A percentile compares a stretch with the other conserved stretches of the same genome.
These are phyloP conservation scores for Theocolax elegans DNA, from an alignment of 1,140 invertebrate genomes.

Conservation along the genomic window DNA sequence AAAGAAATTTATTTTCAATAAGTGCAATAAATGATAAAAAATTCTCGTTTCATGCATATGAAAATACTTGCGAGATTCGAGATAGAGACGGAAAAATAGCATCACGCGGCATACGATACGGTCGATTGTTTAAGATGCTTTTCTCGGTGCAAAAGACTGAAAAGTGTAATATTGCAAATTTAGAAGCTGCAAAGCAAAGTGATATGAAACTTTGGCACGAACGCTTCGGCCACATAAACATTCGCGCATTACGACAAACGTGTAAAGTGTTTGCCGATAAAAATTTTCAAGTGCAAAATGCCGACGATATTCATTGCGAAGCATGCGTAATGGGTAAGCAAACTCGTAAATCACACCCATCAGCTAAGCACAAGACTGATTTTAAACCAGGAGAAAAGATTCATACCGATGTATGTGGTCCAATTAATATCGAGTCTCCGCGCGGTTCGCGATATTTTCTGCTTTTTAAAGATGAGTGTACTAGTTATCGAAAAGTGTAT, in stretches of 20 bases:
- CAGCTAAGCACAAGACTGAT: not conserved
- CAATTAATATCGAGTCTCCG: not conserved
- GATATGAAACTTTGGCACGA: too few relatives aligned
- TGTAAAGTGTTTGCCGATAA: not conserved
- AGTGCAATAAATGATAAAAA: slow-evolving; percentile 12
- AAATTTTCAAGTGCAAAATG: not conserved
- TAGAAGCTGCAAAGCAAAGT: too few relatives aligned
- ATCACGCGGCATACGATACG: not conserved
- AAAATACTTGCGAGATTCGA: slow-evolving; percentile 23
- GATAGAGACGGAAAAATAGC: not conserved
- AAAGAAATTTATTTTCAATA: slow-evolving; percentile 32
- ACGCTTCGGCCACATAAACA: too few relatives aligned
- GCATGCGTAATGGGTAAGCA: not conserved
- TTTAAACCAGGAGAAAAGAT: not conserved
- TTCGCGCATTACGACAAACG: too few relatives aligned
- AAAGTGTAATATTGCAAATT: too few relatives aligned
- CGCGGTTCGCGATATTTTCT: not conserved
- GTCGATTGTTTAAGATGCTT: too few relatives aligned
- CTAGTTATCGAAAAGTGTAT: not conserved
- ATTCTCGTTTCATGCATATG: slow-evolving; percentile 28
- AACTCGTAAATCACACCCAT: not conserved
- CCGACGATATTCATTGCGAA: not conserved
- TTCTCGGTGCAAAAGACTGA: too few relatives aligned
- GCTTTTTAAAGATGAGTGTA: not conserved
- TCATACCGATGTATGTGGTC: not conserved